Evolutionary conservation across 1,140 invertebrate genomes (phyloP).

Genomic region (Muscidifurax raptorellus): DNA sequence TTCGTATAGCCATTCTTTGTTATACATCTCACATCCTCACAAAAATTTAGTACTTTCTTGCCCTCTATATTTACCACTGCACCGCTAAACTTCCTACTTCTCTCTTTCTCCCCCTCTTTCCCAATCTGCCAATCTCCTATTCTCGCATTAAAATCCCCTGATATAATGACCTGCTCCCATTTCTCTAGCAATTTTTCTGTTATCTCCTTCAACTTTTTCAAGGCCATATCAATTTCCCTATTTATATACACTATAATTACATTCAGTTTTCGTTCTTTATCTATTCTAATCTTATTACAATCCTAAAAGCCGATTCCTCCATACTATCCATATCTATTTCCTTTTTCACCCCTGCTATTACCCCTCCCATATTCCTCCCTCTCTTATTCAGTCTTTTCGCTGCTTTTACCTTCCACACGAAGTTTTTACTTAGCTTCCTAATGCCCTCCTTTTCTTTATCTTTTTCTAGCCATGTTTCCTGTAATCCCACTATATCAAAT

Average conservation of each 20-base stretch:
- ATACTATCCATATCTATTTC: no score
- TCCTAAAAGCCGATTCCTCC: constrained; percentile 32
- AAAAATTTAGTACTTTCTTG: constrained; percentile 11
- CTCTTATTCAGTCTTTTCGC: constrained; percentile 31
- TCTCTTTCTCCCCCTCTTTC: background rate
- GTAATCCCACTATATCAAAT: constrained; percentile 35
- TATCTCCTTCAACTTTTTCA: background rate
- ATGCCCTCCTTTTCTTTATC: no score
- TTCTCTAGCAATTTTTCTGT: background rate
- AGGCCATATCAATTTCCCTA: no score
- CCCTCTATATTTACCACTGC: background rate
- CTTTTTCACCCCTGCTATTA: no score
- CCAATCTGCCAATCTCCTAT: no score
- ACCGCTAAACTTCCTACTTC: background rate
- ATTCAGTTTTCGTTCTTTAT: background rate
- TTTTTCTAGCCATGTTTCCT: no score
- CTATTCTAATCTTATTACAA: background rate
- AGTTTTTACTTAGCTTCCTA: no score
- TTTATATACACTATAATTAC: no score
- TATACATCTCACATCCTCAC: background rate
- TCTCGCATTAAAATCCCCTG: no score
- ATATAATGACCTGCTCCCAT: background rate
- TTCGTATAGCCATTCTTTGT: no score
- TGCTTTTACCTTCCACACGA: constrained; percentile 12
- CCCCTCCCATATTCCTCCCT: no score